Percentiles rank a stretch among this genome's conserved stretches.
phyloP scores from a whole-genome alignment of 2,888 invertebrate species.

The Dryococelus australis region DNA sequence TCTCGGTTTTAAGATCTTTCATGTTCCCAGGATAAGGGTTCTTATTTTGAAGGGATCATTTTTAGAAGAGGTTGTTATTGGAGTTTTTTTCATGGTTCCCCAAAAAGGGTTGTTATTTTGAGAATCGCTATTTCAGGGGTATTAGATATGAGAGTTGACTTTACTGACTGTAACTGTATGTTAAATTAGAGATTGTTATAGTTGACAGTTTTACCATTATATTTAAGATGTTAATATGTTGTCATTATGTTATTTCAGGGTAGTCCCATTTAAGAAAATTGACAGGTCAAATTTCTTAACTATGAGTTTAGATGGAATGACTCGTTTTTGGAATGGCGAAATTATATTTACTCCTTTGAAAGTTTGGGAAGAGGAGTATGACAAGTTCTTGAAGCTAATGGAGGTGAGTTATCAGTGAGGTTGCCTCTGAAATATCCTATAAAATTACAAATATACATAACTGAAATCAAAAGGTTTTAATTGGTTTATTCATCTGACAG shows the following conservation, averaged over 20 bases:
- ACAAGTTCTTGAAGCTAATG: slow-evolving; percentile 78
- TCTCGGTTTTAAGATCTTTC: no score
- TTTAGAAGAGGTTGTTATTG: no score
- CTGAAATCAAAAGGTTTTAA: no score
- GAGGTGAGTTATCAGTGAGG: slow-evolving; percentile 67
- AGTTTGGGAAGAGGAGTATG: slow-evolving; percentile 84
- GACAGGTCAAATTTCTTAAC: slow-evolving; percentile 79
- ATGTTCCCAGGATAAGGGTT: no score
- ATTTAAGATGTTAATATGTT: background rate
- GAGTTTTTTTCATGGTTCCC: no score
- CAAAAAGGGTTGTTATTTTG: no score
- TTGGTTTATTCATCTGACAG: no score
- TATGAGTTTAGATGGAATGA: slow-evolving; percentile 82
- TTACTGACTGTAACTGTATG: no score
- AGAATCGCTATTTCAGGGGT: no score
- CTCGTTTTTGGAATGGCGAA: slow-evolving; percentile 75
- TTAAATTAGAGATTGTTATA: no score
- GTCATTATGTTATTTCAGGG: slow-evolving; percentile 60
- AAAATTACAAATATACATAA: background rate
- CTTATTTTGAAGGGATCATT: no score
- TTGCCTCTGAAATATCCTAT: background rate
- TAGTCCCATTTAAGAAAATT: slow-evolving; percentile 75
- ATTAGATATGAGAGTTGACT: no score
- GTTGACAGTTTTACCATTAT: background rate
- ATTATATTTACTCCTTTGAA: slow-evolving; percentile 79